Percentiles rank a stretch among this genome's conserved stretches.
Conservation (phyloP, 2,888 invertebrate genomes). For the Athalia circularis region DNA sequence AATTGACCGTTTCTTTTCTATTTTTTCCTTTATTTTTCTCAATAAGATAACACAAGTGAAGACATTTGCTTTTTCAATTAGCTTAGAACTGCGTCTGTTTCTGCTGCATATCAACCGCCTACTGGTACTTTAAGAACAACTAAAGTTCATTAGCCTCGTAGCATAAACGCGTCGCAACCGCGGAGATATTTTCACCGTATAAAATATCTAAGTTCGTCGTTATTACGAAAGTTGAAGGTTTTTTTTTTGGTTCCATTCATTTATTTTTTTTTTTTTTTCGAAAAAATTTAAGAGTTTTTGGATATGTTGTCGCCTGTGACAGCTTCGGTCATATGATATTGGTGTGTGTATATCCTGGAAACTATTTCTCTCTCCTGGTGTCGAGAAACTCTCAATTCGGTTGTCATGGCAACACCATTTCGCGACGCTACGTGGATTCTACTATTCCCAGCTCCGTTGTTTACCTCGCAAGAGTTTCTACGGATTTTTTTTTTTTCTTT, state of each 20-base stretch:
- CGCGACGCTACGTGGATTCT: conserved; percentile 1
- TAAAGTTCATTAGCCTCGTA: conserved; percentile 24
- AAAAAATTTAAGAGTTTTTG: background rate
- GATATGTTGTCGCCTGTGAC: background rate
- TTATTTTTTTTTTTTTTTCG: too few species aligned
- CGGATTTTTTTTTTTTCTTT: conserved; percentile 2
- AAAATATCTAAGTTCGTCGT: too few species aligned
- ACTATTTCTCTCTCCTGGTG: conserved; percentile 9
- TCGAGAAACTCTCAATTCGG: conserved; percentile 27
- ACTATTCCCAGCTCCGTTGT: background rate
- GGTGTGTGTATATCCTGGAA: background rate
- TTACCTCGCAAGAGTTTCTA: conserved; percentile 17
- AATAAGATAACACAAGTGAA: too few species aligned
- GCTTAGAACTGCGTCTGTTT: background rate
- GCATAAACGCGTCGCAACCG: too few species aligned
- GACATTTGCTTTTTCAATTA: background rate
- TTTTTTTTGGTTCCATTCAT: too few species aligned
- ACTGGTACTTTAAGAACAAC: background rate
- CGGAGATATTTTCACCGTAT: too few species aligned
- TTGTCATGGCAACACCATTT: conserved; percentile 39
- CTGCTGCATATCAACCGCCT: background rate
- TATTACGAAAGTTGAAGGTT: too few species aligned
- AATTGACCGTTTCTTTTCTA: too few species aligned
- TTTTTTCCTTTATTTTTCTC: too few species aligned
- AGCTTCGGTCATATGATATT: too few species aligned